Conservation (phyloP, 35 echinoderm and acorn worm species). For the Ophioderma brevispina region DNA sequence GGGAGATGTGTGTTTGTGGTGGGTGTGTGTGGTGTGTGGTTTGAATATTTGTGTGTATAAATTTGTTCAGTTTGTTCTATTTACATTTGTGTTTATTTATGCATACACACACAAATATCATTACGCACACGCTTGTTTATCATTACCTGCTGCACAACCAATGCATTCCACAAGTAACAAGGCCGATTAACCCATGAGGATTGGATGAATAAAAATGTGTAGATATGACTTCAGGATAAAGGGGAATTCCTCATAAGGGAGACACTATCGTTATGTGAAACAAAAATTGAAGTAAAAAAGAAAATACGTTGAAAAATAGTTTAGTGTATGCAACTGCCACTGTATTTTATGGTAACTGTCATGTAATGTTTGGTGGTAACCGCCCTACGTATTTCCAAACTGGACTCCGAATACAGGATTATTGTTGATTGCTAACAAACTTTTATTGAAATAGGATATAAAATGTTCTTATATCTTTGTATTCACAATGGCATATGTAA, state of each 20-base stretch:
- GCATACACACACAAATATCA: too few species aligned
- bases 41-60: too few species aligned
- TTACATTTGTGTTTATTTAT: too few species aligned
- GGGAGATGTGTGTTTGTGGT: too few species aligned
- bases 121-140: too few species aligned
- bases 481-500: too few species aligned
- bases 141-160: neutral
- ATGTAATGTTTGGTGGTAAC: too few species aligned
- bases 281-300: neutral
- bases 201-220: neutral
- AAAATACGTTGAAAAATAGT: neutral
- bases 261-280: neutral
- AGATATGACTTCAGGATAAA: neutral
- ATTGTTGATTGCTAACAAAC: neutral
- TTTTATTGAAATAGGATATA: neutral
- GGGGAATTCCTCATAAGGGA: neutral
- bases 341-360: neutral
- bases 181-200: neutral
- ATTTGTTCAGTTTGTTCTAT: too few species aligned
- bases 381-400: too few species aligned
- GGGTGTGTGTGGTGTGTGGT: too few species aligned
- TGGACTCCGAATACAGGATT: too few species aligned
- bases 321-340: neutral
- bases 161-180: neutral
- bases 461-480: neutral